A percentile compares a stretch with the other conserved stretches of the same genome.
Conservation (phyloP, 2,888 invertebrate species). For the Scaptomyza tumidula region DNA sequence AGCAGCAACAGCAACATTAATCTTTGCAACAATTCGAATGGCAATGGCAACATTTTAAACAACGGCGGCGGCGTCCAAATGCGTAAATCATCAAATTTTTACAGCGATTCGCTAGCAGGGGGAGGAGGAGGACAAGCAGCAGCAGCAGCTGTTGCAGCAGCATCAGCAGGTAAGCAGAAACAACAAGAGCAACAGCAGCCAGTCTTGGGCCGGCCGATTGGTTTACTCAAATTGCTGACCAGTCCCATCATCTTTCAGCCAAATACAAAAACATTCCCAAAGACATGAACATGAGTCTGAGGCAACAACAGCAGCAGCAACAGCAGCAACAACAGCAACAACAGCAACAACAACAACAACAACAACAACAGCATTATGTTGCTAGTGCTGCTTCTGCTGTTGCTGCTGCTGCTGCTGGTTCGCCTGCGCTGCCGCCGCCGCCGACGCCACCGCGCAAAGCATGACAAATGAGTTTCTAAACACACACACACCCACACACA, state of each 20-base stretch:
- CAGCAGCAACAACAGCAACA: no score
- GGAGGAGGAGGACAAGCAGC: constrained; percentile 27
- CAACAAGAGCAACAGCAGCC: constrained; percentile 61
- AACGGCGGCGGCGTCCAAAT: constrained; percentile 48
- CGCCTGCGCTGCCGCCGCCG: constrained; percentile 79
- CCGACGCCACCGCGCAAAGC: constrained; percentile 85
- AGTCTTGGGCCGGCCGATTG: constrained; percentile 79
- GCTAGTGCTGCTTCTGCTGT: constrained; percentile 39
- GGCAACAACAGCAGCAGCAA: constrained; percentile 55
- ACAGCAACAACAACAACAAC: constrained; percentile 16
- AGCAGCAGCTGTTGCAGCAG: constrained; percentile 25
- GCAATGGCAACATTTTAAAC: constrained; percentile 43
- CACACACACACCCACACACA: constrained; percentile 2
- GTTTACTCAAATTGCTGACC: constrained; percentile 83
- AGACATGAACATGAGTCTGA: constrained; percentile 80
- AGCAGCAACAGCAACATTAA: constrained; percentile 21
- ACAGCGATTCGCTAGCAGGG: constrained; percentile 47
- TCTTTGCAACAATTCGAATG: constrained; percentile 36
- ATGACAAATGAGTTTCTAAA: constrained; percentile 84
- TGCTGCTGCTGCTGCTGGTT: constrained; percentile 60
- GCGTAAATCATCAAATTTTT: constrained; percentile 62
- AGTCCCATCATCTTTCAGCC: constrained; percentile 84
- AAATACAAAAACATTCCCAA: constrained; percentile 85
- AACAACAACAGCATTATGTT: constrained; percentile 32
- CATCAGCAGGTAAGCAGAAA: constrained; percentile 41